These are phyloP conservation scores for Drosophila maculinotata DNA, from an alignment of 2,888 invertebrate species.

Conservation along the genomic window DNA sequence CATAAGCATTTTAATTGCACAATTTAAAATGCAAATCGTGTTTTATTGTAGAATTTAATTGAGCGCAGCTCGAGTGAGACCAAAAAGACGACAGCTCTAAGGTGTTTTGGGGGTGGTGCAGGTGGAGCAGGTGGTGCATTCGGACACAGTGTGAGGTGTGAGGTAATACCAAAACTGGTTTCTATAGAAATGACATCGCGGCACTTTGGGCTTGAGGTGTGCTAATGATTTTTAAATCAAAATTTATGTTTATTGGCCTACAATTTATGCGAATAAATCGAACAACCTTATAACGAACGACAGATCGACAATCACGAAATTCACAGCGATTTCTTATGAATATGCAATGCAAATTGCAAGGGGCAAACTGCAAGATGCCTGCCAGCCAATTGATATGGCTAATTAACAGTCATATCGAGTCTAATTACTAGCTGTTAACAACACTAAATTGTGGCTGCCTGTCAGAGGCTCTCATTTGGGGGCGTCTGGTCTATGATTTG, in stretches of 20 bases:
- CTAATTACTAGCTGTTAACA: slow-evolving; percentile 79
- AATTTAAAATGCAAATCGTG: slow-evolving; percentile 80
- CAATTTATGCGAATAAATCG: slow-evolving; percentile 57
- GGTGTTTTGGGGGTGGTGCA: slow-evolving; percentile 12
- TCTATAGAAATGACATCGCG: slow-evolving; percentile 43
- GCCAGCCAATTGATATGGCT: slow-evolving; percentile 57
- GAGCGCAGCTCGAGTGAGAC: slow-evolving; percentile 66
- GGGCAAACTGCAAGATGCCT: slow-evolving; percentile 40
- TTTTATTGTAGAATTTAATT: slow-evolving; percentile 77
- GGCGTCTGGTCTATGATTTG: slow-evolving; percentile 37
- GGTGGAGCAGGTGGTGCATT: slow-evolving; percentile 12
- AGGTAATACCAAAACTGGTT: slow-evolving; percentile 39
- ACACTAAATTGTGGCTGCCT: slow-evolving; percentile 64
- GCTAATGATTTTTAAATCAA: slow-evolving; percentile 72
- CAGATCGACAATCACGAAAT: slow-evolving; percentile 11
- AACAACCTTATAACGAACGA: slow-evolving; percentile 8
- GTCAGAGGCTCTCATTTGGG: slow-evolving; percentile 51
- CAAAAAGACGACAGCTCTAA: slow-evolving; percentile 36
- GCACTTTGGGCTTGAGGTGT: slow-evolving; percentile 64
- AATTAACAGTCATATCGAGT: slow-evolving; percentile 68
- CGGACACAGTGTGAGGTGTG: slow-evolving; percentile 15
- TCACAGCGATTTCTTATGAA: slow-evolving; percentile 51
- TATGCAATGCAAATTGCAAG: slow-evolving; percentile 53
- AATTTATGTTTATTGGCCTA: slow-evolving; percentile 66
- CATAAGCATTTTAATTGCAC: slow-evolving; percentile 81